Conservation (phyloP, 2,888 invertebrate species). For the Drosophila diplacantha region DNA sequence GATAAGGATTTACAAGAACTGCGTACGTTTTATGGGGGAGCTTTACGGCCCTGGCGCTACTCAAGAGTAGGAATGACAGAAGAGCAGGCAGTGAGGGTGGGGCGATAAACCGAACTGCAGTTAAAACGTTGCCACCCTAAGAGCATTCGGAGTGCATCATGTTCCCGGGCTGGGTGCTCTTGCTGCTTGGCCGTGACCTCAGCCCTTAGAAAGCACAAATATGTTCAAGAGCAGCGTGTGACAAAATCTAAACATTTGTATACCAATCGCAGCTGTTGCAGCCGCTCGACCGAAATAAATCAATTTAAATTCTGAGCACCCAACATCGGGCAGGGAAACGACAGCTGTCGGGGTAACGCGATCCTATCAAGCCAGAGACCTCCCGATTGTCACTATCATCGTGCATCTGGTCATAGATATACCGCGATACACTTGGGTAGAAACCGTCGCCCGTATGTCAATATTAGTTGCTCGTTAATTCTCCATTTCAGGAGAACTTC, state of each 20-base stretch:
- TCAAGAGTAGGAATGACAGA: neutral
- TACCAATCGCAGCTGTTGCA: slow-evolving; percentile 38
- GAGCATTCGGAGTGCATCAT: slow-evolving; percentile 21
- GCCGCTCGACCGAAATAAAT: slow-evolving; percentile 38
- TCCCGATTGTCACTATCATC: slow-evolving; percentile 7
- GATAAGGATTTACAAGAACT: slow-evolving; percentile 13
- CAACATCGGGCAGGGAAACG: slow-evolving; percentile 2
- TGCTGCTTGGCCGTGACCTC: slow-evolving; percentile 18
- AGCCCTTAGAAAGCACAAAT: slow-evolving; percentile 5
- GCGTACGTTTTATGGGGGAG: slow-evolving; percentile 21
- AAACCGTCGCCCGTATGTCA: slow-evolving; percentile 4
- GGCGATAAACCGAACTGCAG: slow-evolving; percentile 7
- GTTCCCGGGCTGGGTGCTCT: slow-evolving; percentile 1
- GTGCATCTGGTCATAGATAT: slow-evolving; percentile 3
- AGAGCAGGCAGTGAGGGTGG: neutral
- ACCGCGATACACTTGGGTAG: neutral
- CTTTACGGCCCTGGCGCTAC: slow-evolving; percentile 5
- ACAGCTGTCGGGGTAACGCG: slow-evolving; percentile 40
- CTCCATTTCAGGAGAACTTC: neutral
- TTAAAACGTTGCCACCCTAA: slow-evolving; percentile 8
- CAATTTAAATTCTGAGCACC: slow-evolving; percentile 15
- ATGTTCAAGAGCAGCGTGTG: slow-evolving; percentile 22
- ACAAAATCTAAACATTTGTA: slow-evolving; percentile 44
- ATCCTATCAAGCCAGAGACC: slow-evolving; percentile 22
- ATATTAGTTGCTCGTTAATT: neutral